These are phyloP conservation scores for Idaea aversata DNA, from an alignment of 2,888 invertebrate species.

Conservation along the genomic window DNA sequence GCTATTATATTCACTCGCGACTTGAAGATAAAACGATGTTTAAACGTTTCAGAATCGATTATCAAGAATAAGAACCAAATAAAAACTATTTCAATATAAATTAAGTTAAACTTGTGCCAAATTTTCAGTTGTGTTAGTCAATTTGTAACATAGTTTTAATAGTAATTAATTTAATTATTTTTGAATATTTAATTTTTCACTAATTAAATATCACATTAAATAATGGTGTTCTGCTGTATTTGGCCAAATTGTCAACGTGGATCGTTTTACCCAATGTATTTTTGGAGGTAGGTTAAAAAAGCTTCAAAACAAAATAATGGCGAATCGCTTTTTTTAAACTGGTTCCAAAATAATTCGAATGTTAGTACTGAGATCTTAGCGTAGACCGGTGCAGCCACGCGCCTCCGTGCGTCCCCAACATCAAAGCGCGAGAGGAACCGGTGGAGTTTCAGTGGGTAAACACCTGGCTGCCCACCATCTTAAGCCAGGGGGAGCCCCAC, in stretches of 20 bases:
- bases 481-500: no score
- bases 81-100: conserved; percentile 16
- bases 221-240: background rate
- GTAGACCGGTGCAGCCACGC: no score
- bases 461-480: no score
- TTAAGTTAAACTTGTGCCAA: conserved; percentile 12
- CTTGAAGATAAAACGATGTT: background rate
- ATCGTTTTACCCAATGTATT: background rate
- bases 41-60: background rate
- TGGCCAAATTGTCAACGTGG: background rate
- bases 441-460: no score
- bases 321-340: no score
- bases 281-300: background rate
- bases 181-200: background rate
- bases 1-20: background rate
- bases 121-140: conserved; percentile 17
- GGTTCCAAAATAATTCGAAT: no score
- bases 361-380: no score
- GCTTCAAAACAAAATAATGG: no score
- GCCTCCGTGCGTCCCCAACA: no score
- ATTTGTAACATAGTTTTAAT: conserved; percentile 15
- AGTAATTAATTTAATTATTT: background rate
- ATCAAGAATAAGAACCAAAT: background rate
- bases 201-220: background rate
- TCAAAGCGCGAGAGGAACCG: no score